Conservation (phyloP, 2,888 invertebrate species). For the Polymixis lichenea region DNA sequence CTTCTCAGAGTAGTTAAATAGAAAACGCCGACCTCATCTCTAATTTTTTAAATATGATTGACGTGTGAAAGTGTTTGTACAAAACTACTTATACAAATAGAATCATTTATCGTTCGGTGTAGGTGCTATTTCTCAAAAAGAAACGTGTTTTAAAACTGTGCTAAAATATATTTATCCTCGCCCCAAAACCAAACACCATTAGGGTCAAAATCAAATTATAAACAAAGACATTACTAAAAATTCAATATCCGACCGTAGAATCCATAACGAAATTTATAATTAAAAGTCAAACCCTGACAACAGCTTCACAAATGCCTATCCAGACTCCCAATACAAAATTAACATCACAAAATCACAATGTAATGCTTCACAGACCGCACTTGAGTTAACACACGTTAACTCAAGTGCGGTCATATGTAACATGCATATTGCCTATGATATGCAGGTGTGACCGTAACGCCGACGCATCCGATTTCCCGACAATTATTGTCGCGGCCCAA, state of each 20-base stretch:
- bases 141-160: not conserved
- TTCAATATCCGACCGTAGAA: not conserved
- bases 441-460: conserved; percentile 23
- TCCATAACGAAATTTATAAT: not conserved
- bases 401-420: conserved; percentile 15
- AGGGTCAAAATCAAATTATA: not conserved
- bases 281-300: not conserved
- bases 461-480: conserved; percentile 39
- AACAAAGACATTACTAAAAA: not conserved
- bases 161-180: not conserved
- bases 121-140: not conserved
- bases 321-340: not conserved
- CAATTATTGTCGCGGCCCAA: conserved; percentile 51
- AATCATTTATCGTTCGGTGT: too few relatives aligned
- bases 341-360: conserved; percentile 19
- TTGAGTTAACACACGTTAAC: conserved; percentile 6
- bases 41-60: too few relatives aligned
- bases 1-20: too few relatives aligned
- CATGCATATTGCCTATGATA: conserved; percentile 31
- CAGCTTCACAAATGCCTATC: not conserved
- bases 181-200: not conserved
- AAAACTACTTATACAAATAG: too few relatives aligned
- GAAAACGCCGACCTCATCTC: too few relatives aligned
- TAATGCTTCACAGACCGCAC: not conserved
- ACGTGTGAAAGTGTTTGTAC: too few relatives aligned